Percentiles rank a stretch among this genome's conserved stretches.
Evolutionary conservation across 2,113 vertebrate species (phyloP).

Genomic region (Suncus etruscus): DNA sequence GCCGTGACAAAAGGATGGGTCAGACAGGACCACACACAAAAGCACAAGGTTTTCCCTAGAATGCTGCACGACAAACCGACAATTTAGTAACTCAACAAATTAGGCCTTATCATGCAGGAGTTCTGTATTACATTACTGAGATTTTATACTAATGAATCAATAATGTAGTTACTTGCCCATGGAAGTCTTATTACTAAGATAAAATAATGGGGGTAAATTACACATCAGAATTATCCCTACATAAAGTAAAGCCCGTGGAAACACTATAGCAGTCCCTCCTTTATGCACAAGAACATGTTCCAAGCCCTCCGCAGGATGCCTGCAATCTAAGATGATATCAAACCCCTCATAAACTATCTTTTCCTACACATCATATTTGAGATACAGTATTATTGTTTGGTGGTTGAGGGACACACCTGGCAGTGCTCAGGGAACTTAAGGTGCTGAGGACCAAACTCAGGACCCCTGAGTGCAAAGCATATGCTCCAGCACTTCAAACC

Average conservation of each 20-base stretch:
- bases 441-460: no score
- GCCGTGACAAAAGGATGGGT: not conserved
- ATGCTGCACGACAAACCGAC: not conserved
- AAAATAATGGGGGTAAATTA: not conserved
- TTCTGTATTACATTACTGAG: not conserved
- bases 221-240: slow-evolving; percentile 4
- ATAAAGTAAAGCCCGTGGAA: not conserved
- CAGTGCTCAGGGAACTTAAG: no score
- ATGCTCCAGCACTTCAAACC: no score
- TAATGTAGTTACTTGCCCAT: slow-evolving; percentile 12
- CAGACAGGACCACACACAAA: not conserved
- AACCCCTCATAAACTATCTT: not conserved
- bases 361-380: not conserved
- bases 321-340: no score
- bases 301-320: not conserved
- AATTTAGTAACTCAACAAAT: slow-evolving; percentile 43
- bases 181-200: slow-evolving; percentile 30
- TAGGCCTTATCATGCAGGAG: not conserved
- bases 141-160: slow-evolving; percentile 36
- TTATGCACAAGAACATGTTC: not conserved
- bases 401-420: no score
- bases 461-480: no score
- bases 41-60: not conserved
- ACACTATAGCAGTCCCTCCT: not conserved
- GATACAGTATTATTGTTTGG: no score